Evolutionary conservation across 2,113 vertebrate genomes (phyloP), one percentile per base, ranked within the genome.

Genomic region (Caretta caretta): DNA sequence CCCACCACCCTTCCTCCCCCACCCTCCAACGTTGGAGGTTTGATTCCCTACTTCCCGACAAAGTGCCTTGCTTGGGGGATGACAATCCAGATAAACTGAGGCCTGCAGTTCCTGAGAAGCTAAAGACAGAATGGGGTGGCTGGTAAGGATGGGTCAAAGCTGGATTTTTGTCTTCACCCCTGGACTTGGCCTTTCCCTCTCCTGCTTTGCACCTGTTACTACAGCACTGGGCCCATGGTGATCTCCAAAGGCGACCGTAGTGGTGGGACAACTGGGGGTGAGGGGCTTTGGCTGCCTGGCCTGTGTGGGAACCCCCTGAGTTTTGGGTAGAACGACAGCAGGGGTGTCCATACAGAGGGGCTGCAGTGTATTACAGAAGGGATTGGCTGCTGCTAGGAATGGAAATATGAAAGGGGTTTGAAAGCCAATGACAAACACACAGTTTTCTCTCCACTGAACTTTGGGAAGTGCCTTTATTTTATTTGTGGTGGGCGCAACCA

Each of bases 401-500:
- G 22, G 57, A 54, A 62, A 46, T 84, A 65, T 24, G 27, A 59
- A 49, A 13, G 49, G 20, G 57, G 29, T 16, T 16, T 59, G 25
- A 78, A 0, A 76, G 56, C 12, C 10, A n/a, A 49, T 84, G 57
- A 16, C 11, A 22, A 29, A 90, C 17, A 46, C 38, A 53, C 38
- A 86, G 38, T 7, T 86, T 86, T 83, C 27, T 49, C 35, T 48
- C 80, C 42, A n/a, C 10, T 69, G 57, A 84, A 42, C 25, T 80
- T 80, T 12, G 22, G 84, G 24, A 97, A 97, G 92, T 97, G 96
- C 97, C 95, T 98, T 97, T 95, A 35, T 83, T 93, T 72, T 35
- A 51, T 1, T 0, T 14, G 38, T 20, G 31, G 62, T 31, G 50
- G 35, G 0, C 19, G 13, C 79, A 82, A 80, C 24, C 82, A 81